phyloP scores from a whole-genome alignment of 2,797 vertebrate genomes.

The Urophycis tenuis region DNA sequence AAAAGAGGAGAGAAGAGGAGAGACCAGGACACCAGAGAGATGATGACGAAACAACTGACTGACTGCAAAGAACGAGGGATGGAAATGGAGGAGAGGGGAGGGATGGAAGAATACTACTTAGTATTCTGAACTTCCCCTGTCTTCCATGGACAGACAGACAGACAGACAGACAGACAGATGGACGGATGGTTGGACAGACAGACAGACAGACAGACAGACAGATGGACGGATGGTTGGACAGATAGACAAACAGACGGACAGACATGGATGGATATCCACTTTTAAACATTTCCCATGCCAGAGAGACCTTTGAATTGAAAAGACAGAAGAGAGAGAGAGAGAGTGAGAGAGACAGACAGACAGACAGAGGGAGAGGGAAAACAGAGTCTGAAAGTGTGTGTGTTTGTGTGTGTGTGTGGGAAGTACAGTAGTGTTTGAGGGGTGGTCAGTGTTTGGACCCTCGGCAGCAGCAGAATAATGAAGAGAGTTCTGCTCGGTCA shows the following conservation, averaged over 20 bases:
- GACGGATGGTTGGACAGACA: background rate
- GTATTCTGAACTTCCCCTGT: background rate
- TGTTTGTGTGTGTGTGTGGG: background rate
- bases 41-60: slow-evolving; percentile 54
- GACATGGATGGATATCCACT: background rate
- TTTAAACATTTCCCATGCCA: background rate
- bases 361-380: too few species aligned
- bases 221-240: background rate
- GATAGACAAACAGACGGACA: too few species aligned
- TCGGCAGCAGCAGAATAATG: slow-evolving; percentile 69
- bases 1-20: slow-evolving; percentile 52
- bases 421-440: slow-evolving; percentile 42
- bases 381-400: background rate
- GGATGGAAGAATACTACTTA: slow-evolving; percentile 31
- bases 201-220: background rate
- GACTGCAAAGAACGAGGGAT: slow-evolving; percentile 43
- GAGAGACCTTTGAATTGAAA: background rate
- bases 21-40: slow-evolving; percentile 43
- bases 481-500: slow-evolving; percentile 75
- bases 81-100: slow-evolving; percentile 19
- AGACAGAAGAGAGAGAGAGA: background rate
- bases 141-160: background rate
- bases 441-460: slow-evolving; percentile 54
- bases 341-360: too few species aligned
- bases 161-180: background rate